phyloP scores from a whole-genome alignment of 1,140 invertebrate species.

The Heliconius hermathena region DNA sequence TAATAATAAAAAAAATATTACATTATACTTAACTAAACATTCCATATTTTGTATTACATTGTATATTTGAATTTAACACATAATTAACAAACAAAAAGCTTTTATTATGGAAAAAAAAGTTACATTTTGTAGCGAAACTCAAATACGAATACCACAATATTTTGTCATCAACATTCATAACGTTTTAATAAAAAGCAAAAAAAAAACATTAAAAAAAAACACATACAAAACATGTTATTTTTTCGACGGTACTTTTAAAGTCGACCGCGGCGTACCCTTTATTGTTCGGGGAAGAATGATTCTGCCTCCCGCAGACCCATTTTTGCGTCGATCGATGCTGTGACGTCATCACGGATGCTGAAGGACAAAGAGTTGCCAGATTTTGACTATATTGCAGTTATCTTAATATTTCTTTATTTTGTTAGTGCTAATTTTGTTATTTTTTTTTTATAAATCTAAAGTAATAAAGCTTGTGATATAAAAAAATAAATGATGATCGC shows the following conservation, averaged over 20 bases:
- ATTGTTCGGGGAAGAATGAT: slow-evolving; percentile 44
- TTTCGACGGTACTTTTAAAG: slow-evolving; percentile 27
- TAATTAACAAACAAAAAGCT: neutral
- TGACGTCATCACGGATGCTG: slow-evolving; percentile 72
- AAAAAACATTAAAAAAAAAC: neutral
- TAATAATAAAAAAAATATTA: neutral
- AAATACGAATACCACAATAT: neutral
- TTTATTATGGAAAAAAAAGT: slow-evolving; percentile 2
- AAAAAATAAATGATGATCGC: too few species aligned
- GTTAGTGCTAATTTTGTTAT: too few species aligned
- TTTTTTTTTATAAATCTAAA: neutral
- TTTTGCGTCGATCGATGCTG: slow-evolving; percentile 66
- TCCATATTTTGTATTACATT: neutral
- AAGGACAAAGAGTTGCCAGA: slow-evolving; percentile 22
- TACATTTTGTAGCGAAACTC: neutral
- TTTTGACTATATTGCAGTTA: neutral
- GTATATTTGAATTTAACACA: neutral
- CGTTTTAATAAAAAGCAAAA: neutral
- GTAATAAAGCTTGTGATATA: too few species aligned
- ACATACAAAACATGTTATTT: slow-evolving; percentile 6
- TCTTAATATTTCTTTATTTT: neutral
- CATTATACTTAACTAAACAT: neutral
- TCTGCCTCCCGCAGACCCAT: slow-evolving; percentile 39
- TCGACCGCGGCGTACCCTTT: slow-evolving; percentile 29
- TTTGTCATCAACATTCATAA: neutral